These are phyloP conservation scores for Tipula unca DNA, from an alignment of 2,888 invertebrate genomes.

Conservation along the genomic window DNA sequence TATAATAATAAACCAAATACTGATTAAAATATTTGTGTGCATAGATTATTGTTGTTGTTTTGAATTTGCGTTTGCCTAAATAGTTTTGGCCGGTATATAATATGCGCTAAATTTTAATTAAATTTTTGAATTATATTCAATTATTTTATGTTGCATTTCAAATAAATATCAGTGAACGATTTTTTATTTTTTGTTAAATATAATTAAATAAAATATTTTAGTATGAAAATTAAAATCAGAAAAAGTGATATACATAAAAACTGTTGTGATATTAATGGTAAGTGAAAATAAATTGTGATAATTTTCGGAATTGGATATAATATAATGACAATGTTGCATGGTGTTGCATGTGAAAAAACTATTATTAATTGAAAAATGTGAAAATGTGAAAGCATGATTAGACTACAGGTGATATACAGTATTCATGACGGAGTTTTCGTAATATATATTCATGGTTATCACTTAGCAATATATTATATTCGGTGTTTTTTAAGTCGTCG, in stretches of 20 bases:
- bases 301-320: too few species aligned
- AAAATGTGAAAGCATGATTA: too few species aligned
- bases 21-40: not conserved
- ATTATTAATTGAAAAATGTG: too few species aligned
- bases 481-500: too few species aligned
- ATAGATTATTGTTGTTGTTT: not conserved
- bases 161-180: not conserved
- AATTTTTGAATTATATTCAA: not conserved
- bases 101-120: not conserved
- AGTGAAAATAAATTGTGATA: not conserved
- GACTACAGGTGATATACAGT: too few species aligned
- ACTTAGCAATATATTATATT: too few species aligned
- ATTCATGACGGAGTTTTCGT: too few species aligned
- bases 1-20: not conserved
- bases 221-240: not conserved
- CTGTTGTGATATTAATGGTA: not conserved
- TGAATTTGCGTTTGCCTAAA: not conserved
- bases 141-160: not conserved
- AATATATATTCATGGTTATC: too few species aligned
- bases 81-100: not conserved
- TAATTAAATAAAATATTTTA: not conserved
- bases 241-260: not conserved
- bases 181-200: not conserved
- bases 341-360: too few species aligned
- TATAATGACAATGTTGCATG: too few species aligned